Percentiles rank a stretch among this genome's conserved stretches.
phyloP scores from a whole-genome alignment of 2,113 vertebrate species.

The Ia io region DNA sequence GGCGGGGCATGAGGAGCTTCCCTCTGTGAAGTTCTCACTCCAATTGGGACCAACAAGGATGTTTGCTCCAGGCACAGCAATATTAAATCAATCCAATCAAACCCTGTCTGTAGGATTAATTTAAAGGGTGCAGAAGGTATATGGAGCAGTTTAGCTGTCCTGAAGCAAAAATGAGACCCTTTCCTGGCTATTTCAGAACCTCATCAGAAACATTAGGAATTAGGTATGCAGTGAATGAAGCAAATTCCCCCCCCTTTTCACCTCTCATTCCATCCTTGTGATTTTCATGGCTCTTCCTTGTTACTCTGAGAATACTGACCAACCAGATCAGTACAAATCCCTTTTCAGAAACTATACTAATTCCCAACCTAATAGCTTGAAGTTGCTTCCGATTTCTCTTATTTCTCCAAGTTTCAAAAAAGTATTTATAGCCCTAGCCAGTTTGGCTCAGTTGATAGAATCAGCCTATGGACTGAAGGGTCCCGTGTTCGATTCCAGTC shows the following conservation, averaged over 20 bases:
- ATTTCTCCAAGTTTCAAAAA: background rate
- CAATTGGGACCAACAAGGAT: background rate
- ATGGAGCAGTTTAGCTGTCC: background rate
- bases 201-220: background rate
- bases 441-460: too few species aligned
- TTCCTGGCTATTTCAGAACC: background rate
- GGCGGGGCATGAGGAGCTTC: background rate
- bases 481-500: too few species aligned
- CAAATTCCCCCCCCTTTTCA: background rate
- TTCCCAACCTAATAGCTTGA: background rate
- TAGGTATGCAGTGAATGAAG: background rate
- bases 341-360: slow-evolving; percentile 37
- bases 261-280: background rate
- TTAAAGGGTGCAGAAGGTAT: background rate
- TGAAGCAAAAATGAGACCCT: background rate
- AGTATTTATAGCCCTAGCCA: background rate
- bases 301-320: slow-evolving; percentile 8
- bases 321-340: background rate
- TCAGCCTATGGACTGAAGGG: too few species aligned
- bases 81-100: background rate
- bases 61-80: background rate
- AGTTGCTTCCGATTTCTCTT: background rate
- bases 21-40: background rate
- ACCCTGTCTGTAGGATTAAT: background rate
- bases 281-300: background rate